Evolutionary conservation across 2,888 invertebrate genomes (phyloP), one percentile per base, ranked within the genome.

Genomic region (Macaria notata): DNA sequence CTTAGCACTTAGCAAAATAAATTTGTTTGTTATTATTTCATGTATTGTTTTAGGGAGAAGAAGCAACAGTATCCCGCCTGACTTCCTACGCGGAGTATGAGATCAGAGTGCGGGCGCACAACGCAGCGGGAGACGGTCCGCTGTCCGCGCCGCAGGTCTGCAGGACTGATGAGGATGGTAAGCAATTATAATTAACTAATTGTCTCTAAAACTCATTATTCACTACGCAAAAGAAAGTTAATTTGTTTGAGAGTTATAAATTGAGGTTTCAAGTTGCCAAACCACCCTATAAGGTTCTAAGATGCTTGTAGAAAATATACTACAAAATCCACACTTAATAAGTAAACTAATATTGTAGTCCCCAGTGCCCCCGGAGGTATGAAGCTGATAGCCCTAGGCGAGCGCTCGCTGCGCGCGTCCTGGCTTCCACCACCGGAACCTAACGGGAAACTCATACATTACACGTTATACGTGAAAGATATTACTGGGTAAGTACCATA

Each of bases 1-100:
- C 19, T 19, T 19, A 19, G 19, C 19, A 19, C 19, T 19, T 19
- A 19, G 19, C 19, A 19, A 2, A 19, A 19, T 19, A 19, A 19
- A 19, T 19, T 19, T 1, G 19, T 19, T 19, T 19, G 19, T 19
- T 36, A 2, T 36, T 36, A 36, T 36, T 36, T 1, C 33, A 19
- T 19, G 19, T 19, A 19, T 19, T 36, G 33, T 8, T 3, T 38
- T 55, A 93, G 93, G 93, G 95, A 65, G 93, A 94, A 71, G 96
- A 96, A 78, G 94, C 96, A 38, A 95, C 95, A 71, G 89, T 97
- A 60, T 95, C 96, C 66, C 94, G 95, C 5, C 84, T 98, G 60
- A 94, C 95, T 68, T 95, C 96, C 68, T 96, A 94, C 76, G 96
- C 97, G 30, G 97, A 97, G 86, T 98, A 98, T 83, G 97, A 96